A percentile compares a stretch with the other conserved stretches of the same genome.
These are phyloP conservation scores for Pristionchus entomophagus DNA, from an alignment of 2,888 invertebrate genomes.

Conservation along the genomic window DNA sequence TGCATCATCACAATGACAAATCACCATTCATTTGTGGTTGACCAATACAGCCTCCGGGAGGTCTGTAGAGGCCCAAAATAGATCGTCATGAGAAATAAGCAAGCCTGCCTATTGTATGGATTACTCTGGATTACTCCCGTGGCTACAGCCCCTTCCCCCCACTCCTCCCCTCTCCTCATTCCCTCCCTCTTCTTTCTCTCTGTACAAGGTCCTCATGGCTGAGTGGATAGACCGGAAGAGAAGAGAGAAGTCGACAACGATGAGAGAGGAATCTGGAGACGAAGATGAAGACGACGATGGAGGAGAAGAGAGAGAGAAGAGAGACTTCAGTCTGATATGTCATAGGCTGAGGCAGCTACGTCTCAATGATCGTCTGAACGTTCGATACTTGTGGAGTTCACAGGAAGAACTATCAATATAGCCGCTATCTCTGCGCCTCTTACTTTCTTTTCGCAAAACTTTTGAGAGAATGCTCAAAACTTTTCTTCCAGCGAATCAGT, in stretches of 20 bases:
- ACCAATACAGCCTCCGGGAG: neutral
- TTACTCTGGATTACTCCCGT: neutral
- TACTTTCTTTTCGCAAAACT: too few relatives aligned
- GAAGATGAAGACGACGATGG: neutral
- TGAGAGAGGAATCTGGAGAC: conserved; percentile 5
- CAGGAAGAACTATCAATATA: too few relatives aligned
- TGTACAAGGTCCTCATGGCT: neutral
- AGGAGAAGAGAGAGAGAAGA: neutral
- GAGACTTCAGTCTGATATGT: too few relatives aligned
- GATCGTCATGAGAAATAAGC: neutral
- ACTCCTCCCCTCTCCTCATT: neutral
- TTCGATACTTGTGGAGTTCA: too few relatives aligned
- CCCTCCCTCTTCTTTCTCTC: neutral
- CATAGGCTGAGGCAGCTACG: too few relatives aligned
- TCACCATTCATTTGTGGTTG: too few relatives aligned
- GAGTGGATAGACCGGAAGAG: conserved; percentile 1
- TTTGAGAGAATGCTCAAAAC: too few relatives aligned
- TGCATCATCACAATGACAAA: neutral
- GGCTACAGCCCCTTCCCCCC: neutral
- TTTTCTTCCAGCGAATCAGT: too few relatives aligned
- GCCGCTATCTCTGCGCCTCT: too few relatives aligned
- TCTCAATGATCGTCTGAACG: too few relatives aligned
- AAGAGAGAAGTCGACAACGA: conserved; percentile 9
- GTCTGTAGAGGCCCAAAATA: neutral
- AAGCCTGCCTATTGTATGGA: neutral